Evolutionary conservation across 2,797 vertebrate species (phyloP), one percentile per base, ranked within the genome.

Genomic region (Sebastes glaucus): DNA sequence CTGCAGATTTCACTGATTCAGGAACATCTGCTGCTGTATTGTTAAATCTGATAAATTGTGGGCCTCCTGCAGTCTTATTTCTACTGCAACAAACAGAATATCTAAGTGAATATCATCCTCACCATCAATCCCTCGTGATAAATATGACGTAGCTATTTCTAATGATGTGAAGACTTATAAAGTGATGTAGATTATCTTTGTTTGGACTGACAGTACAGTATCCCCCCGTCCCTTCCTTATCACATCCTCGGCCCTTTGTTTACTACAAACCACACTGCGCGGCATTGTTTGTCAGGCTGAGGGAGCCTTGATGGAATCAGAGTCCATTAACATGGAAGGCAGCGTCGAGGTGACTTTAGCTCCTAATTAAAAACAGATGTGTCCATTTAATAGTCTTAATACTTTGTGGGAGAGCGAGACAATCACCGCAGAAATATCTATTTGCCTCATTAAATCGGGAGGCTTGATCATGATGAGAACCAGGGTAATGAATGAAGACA

Each of bases 381-480:
- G 95, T 96, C 95, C 95, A 94, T 96, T 96, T 96, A 96, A 96
- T 96, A 96, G 95, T 96, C 95, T 96, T 96, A 96, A 96, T 96
- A 96, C 95, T 96, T 95, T 94, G 93, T 94, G 95, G 94, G 96
- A 95, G 96, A 95, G 93, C 78, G 94, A 96, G 94, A 96, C 95
- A 95, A 96, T 96, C 95, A 95, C 89, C 81, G 88, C 94, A 95
- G 94, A 96, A 96, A 95, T 95, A 95, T 96, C 94, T 94, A 95
- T 96, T 96, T 95, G 95, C 94, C 94, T 96, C 96, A 95, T 96
- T 96, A 96, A 96, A 96, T 94, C 90, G 83, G 92, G 94, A 95
- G 93, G 95, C 94, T 94, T 94, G 94, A 95, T 96, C 93, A 94
- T 95, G 95, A 95, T 94, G 95, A 96, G 94, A 93, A 94, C 92